Base-by-base conservation (phyloP, 2,113 vertebrate species). In the Carassius carassius region DNA sequence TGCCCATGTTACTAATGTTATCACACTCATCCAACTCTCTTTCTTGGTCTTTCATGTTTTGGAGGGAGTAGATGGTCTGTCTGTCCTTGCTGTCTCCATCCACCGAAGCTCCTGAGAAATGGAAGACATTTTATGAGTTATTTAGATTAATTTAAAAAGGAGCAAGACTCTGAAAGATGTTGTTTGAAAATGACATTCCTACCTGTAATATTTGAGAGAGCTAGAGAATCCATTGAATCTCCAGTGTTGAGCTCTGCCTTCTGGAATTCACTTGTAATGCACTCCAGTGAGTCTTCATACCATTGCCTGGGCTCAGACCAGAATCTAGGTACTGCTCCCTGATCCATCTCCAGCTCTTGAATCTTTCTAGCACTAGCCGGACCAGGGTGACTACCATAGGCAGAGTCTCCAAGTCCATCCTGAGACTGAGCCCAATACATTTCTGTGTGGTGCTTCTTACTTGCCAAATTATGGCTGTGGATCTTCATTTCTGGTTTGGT, bases 171-270 rank as follows among this genome's bases (percentile, higher is more conserved):
- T 54, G 14, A 23, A 56, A 67, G 6, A 51, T 11, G 32, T 25
- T 32, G 16, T 67, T 54, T 69, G 29, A 21, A 69, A 16, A 21
- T 3, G 2, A 7, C 69, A 51, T 85, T 51, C 84, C 87, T 96
- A 99, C 98, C 98, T 92, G 97, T 99, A 89, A 99, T 97, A 87
- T 99, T 99, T 82, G 97, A 99, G 84, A 98, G 95, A 37, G 97
- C 96, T 88, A 99, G 88, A 13, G 97, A 99, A 91, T 99, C 97
- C 96, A 97, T 97, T 4, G 98, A 98, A 89, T 98, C 96, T 83
- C 96, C 93, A 63, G 96, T 95, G 25, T 95, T 94, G 56, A 96
- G 94, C 77, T 97, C 96, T n/a, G 93, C 93, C 89, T 95, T 96
- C 87, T 97, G 97, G 87, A 99, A 89, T 88, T 97, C 96, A 86